Percentiles rank a stretch among this genome's conserved stretches.
These are phyloP conservation scores for Gracilinanus agilis DNA, from an alignment of 2,113 vertebrate genomes.

Conservation along the genomic window DNA sequence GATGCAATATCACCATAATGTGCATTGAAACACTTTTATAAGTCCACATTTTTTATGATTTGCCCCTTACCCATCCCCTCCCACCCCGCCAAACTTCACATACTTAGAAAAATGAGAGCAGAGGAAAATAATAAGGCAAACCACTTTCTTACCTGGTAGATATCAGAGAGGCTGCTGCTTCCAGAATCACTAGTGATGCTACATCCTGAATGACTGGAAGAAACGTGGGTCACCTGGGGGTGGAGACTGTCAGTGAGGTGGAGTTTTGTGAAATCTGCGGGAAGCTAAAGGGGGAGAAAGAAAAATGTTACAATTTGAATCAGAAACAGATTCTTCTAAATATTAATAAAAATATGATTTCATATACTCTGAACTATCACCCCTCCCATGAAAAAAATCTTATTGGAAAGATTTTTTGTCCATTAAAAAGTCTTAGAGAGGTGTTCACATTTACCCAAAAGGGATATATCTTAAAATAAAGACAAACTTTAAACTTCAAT, in stretches of 20 bases:
- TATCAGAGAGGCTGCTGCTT: slow-evolving; percentile 99
- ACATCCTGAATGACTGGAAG: slow-evolving; percentile 99
- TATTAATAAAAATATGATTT: slow-evolving; percentile 49
- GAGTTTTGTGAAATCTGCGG: slow-evolving; percentile 98
- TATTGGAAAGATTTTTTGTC: not conserved
- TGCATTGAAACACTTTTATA: not conserved
- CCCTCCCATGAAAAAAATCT: not conserved
- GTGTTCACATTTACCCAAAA: slow-evolving; percentile 17
- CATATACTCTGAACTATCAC: slow-evolving; percentile 43
- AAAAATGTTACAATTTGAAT: slow-evolving; percentile 82
- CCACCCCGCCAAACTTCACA: not conserved
- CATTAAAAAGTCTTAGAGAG: not conserved
- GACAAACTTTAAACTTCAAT: not conserved
- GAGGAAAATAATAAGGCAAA: not conserved
- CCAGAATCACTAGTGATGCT: slow-evolving; percentile 99
- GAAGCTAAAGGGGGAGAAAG: slow-evolving; percentile 88
- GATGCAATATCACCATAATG: not conserved
- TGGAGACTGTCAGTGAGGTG: slow-evolving; percentile 99
- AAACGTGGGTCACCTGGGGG: slow-evolving; percentile 99
- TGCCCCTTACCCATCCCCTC: not conserved
- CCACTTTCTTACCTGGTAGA: slow-evolving; percentile 95
- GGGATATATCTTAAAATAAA: not conserved
- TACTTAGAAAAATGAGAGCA: not conserved
- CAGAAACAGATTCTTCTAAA: slow-evolving; percentile 60
- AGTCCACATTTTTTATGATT: not conserved